These are phyloP conservation scores for Coremacera marginata DNA, from an alignment of 2,888 invertebrate genomes.

Conservation along the genomic window DNA sequence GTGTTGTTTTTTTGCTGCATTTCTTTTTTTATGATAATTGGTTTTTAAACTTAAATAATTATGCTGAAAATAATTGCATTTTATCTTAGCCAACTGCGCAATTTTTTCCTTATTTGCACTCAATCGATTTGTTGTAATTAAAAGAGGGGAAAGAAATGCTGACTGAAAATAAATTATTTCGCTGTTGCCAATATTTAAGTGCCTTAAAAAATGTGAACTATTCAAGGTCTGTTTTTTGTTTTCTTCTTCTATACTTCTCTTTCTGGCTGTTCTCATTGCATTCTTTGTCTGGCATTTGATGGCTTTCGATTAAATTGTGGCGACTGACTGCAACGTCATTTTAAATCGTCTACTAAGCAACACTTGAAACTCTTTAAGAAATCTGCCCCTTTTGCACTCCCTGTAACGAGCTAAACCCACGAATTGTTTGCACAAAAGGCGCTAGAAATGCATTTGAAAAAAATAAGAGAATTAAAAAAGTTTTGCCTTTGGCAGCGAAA, in stretches of 20 bases:
- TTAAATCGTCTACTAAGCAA: slow-evolving; percentile 17
- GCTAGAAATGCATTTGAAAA: neutral
- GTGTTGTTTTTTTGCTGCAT: neutral
- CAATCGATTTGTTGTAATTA: neutral
- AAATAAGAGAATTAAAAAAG: neutral
- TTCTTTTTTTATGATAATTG: too few relatives aligned
- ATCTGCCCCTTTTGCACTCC: too few relatives aligned
- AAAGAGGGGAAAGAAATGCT: too few relatives aligned
- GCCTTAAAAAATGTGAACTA: slow-evolving; percentile 5
- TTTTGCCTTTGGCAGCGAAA: slow-evolving; percentile 3
- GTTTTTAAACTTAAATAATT: too few relatives aligned
- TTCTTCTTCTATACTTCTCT: slow-evolving; percentile 35
- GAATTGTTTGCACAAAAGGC: neutral
- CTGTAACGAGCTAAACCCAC: neutral
- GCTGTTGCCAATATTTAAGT: neutral
- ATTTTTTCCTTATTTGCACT: neutral
- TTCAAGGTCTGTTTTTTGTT: slow-evolving; percentile 42
- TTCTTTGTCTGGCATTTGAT: slow-evolving; percentile 46
- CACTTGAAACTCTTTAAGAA: neutral
- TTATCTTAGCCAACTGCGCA: neutral
- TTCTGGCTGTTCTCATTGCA: slow-evolving; percentile 43
- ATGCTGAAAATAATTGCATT: too few relatives aligned
- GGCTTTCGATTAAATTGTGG: slow-evolving; percentile 2
- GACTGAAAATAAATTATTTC: too few relatives aligned
- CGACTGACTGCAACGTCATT: slow-evolving; percentile 23